phyloP scores from a whole-genome alignment of 2,888 invertebrate species.

The Nematopogon swammerdamellus region DNA sequence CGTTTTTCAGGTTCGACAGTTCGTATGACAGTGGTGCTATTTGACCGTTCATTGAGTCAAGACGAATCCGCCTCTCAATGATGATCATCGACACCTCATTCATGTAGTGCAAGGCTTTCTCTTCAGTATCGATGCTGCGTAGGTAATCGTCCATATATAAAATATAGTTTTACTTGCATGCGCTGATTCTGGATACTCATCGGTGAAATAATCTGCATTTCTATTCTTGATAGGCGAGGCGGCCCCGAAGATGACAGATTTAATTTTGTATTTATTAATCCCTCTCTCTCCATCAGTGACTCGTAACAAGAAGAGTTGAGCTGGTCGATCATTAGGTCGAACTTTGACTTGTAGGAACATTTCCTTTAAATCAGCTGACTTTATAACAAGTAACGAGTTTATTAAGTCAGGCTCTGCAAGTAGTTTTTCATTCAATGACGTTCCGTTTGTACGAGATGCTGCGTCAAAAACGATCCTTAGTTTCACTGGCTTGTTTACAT shows the following conservation, averaged over 20 bases:
- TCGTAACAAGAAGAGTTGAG: background rate
- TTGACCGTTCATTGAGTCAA: no score
- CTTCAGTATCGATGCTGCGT: no score
- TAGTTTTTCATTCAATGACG: background rate
- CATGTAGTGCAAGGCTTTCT: no score
- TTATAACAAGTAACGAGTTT: background rate
- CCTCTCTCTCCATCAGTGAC: background rate
- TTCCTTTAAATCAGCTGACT: background rate
- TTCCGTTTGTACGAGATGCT: background rate
- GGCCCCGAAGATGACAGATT: background rate
- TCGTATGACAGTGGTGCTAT: no score
- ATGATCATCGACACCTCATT: no score
- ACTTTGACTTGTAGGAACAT: background rate
- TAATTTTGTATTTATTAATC: background rate
- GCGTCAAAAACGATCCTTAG: conserved; percentile 1
- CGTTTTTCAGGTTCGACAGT: no score
- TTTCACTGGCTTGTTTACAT: background rate
- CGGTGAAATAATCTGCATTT: background rate
- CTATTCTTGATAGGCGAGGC: background rate
- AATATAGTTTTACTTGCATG: background rate
- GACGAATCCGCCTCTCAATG: no score
- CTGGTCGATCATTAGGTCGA: background rate
- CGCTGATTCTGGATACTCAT: background rate
- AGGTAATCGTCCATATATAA: background rate
- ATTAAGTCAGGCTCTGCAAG: background rate